Conservation (phyloP, 2,113 vertebrate genomes). For the Semicossyphus pulcher region DNA sequence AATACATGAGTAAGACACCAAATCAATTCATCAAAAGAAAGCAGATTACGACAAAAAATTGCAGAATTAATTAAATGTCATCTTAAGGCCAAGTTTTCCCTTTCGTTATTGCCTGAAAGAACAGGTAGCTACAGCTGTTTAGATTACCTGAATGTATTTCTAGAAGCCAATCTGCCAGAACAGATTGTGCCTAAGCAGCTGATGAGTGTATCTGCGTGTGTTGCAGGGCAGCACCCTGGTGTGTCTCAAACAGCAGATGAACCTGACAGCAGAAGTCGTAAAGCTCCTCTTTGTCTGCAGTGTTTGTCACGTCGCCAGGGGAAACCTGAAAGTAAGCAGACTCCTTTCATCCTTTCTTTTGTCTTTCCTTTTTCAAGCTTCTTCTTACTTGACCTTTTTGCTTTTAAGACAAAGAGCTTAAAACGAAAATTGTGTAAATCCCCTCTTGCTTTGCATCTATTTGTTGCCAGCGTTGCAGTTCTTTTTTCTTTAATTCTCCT, state of each 20-base stretch:
- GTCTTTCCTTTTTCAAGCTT: no score
- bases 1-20: no score
- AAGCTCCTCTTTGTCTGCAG: slow-evolving; percentile 40
- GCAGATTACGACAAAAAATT: no score
- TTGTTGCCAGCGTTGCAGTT: not conserved
- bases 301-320: slow-evolving; percentile 35
- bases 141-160: no score
- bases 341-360: not conserved
- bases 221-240: slow-evolving; percentile 50
- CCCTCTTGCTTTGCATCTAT: no score
- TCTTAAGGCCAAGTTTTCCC: no score
- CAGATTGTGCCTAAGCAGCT: not conserved
- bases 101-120: no score
- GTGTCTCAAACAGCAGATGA: slow-evolving; percentile 29
- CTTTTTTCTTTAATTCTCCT: not conserved
- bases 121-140: no score
- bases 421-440: no score
- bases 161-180: not conserved
- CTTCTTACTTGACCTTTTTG: no score
- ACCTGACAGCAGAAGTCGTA: slow-evolving; percentile 28
- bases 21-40: no score
- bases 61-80: no score
- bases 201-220: not conserved
- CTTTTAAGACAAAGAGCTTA: not conserved
- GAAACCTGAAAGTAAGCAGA: slow-evolving; percentile 54